A percentile compares a stretch with the other conserved stretches of the same genome.
phyloP scores from a whole-genome alignment of 1,140 invertebrate genomes.

The Callitettix versicolor region DNA sequence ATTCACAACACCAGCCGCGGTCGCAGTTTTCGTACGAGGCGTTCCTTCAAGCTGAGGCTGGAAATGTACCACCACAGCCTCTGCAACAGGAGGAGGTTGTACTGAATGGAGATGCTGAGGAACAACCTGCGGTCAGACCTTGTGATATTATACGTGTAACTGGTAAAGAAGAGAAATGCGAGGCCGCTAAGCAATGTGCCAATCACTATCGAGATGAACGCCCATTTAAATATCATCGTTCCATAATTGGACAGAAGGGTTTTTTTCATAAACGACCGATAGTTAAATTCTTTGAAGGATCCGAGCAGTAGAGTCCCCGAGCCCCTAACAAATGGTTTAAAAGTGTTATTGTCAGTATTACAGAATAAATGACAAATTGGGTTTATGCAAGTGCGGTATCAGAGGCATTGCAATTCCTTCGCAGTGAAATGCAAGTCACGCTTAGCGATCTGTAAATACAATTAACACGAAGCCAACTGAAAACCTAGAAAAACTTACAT shows the following conservation, averaged over 20 bases:
- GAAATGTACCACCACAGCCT: slow-evolving; percentile 24
- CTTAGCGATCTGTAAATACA: too few relatives aligned
- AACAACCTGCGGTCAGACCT: slow-evolving; percentile 17
- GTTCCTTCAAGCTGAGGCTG: not conserved
- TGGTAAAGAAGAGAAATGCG: slow-evolving; percentile 73
- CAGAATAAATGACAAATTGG: too few relatives aligned
- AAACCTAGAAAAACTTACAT: too few relatives aligned
- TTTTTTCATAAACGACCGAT: too few relatives aligned
- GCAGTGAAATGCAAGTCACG: too few relatives aligned
- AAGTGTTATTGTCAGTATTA: too few relatives aligned
- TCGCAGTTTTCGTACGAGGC: not conserved
- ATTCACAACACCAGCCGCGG: not conserved
- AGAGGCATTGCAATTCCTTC: too few relatives aligned
- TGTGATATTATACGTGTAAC: slow-evolving; percentile 74
- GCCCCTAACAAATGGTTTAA: too few relatives aligned
- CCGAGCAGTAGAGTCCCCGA: too few relatives aligned
- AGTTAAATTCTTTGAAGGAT: too few relatives aligned
- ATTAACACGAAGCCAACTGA: too few relatives aligned
- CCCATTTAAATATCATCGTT: slow-evolving; percentile 88
- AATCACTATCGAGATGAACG: slow-evolving; percentile 68
- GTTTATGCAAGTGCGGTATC: too few relatives aligned
- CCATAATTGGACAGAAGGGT: slow-evolving; percentile 90
- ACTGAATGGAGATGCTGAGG: slow-evolving; percentile 31
- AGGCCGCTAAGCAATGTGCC: slow-evolving; percentile 75
- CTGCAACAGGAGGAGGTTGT: slow-evolving; percentile 24